These are phyloP conservation scores for Xanthostigma xanthostigma DNA, from an alignment of 2,888 invertebrate genomes.

Conservation along the genomic window DNA sequence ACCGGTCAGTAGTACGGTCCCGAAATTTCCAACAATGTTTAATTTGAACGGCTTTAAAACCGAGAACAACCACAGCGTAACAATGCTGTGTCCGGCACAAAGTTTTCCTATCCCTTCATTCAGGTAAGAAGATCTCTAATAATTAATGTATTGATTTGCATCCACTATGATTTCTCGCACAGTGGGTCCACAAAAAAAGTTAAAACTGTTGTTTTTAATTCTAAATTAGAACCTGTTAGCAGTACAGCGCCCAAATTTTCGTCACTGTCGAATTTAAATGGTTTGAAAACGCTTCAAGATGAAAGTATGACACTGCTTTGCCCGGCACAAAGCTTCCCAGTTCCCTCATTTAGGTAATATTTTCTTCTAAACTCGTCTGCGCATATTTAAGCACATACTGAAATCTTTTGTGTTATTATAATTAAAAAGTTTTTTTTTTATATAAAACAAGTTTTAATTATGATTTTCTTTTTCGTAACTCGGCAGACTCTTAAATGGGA, in stretches of 20 bases:
- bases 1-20: slow-evolving; percentile 49
- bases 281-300: slow-evolving; percentile 13
- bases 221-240: slow-evolving; percentile 35
- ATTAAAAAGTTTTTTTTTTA: slow-evolving; percentile 3
- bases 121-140: slow-evolving; percentile 40
- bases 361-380: slow-evolving; percentile 2
- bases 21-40: slow-evolving; percentile 48
- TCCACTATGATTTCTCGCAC: neutral
- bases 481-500: neutral
- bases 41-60: slow-evolving; percentile 36
- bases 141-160: neutral
- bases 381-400: too few species aligned
- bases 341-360: slow-evolving; percentile 12
- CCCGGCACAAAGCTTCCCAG: slow-evolving; percentile 53
- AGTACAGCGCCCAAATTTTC: slow-evolving; percentile 44
- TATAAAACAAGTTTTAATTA: too few species aligned
- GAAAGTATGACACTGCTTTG: slow-evolving; percentile 42
- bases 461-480: too few species aligned
- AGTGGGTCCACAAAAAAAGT: neutral
- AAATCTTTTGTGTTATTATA: too few species aligned
- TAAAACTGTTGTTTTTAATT: neutral
- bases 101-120: slow-evolving; percentile 53
- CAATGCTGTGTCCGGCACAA: slow-evolving; percentile 54
- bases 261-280: slow-evolving; percentile 30
- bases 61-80: slow-evolving; percentile 25